Evolutionary conservation across 1,140 invertebrate species (phyloP).

Genomic region (Papilio machaon): DNA sequence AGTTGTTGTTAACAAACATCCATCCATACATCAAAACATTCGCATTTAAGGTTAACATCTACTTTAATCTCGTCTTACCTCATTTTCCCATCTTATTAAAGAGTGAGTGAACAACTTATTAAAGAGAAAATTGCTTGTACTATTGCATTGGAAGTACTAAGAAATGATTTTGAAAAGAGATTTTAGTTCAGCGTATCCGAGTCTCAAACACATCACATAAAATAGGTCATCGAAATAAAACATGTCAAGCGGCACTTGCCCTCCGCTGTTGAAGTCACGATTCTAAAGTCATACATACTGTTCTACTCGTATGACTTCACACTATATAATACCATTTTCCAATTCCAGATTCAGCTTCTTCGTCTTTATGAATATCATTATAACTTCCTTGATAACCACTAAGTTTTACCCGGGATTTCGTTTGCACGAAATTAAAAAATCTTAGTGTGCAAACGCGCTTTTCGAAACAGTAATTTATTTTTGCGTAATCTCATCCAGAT

Average conservation of each 20-base stretch:
- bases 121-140: neutral
- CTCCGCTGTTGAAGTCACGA: constrained; percentile 20
- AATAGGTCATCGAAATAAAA: constrained; percentile 32
- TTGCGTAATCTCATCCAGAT: too few species aligned
- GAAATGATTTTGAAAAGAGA: constrained; percentile 1
- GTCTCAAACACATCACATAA: constrained; percentile 15
- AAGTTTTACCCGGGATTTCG: too few species aligned
- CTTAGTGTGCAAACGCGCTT: too few species aligned
- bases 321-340: neutral
- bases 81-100: too few species aligned
- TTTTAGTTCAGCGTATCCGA: neutral
- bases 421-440: too few species aligned
- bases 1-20: too few species aligned
- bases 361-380: too few species aligned
- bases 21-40: too few species aligned
- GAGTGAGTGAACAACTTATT: neutral
- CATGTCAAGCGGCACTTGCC: constrained; percentile 27
- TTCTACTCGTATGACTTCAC: neutral
- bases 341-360: neutral
- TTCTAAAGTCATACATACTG: constrained; percentile 1
- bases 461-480: too few species aligned
- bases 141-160: neutral
- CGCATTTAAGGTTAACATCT: too few species aligned
- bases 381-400: too few species aligned
- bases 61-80: too few species aligned